Percentiles rank a stretch among this genome's conserved stretches.
Evolutionary conservation across 2,113 vertebrate species (phyloP).

Genomic region (Megalops atlanticus): DNA sequence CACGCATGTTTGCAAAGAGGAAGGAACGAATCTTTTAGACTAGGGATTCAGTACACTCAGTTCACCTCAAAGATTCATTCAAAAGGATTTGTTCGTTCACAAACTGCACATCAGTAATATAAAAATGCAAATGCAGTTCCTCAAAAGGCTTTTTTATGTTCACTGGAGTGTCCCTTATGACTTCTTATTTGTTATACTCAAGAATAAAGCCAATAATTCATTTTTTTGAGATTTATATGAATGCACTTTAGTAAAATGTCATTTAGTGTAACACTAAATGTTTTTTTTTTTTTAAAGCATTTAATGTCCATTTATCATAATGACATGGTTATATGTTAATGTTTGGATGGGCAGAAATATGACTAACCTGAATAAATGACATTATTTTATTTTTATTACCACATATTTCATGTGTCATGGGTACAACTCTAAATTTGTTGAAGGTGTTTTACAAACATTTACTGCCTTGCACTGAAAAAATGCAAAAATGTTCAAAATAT

Average conservation of each 20-base stretch:
- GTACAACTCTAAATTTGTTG: not conserved
- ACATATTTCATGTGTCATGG: constrained; percentile 10
- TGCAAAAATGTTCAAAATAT: not conserved
- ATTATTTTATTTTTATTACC: constrained; percentile 3
- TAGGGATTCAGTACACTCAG: too few relatives aligned
- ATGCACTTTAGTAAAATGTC: not conserved
- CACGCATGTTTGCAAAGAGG: too few relatives aligned
- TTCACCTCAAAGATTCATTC: too few relatives aligned
- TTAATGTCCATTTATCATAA: not conserved
- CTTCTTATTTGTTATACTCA: not conserved
- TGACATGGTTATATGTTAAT: not conserved
- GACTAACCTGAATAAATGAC: not conserved
- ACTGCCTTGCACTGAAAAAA: not conserved
- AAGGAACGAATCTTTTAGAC: too few relatives aligned
- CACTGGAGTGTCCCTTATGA: not conserved
- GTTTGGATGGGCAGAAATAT: not conserved
- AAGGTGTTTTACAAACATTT: not conserved
- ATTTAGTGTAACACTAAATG: constrained; percentile 10
- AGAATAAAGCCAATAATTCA: constrained; percentile 6
- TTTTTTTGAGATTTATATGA: not conserved
- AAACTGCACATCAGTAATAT: too few relatives aligned
- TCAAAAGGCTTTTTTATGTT: constrained; percentile 9
- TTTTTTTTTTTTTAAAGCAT: not conserved
- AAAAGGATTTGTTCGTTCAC: too few relatives aligned
- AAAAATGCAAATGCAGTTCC: not conserved